Conservation (phyloP, 2,113 vertebrate genomes). For the Chauna torquata region DNA sequence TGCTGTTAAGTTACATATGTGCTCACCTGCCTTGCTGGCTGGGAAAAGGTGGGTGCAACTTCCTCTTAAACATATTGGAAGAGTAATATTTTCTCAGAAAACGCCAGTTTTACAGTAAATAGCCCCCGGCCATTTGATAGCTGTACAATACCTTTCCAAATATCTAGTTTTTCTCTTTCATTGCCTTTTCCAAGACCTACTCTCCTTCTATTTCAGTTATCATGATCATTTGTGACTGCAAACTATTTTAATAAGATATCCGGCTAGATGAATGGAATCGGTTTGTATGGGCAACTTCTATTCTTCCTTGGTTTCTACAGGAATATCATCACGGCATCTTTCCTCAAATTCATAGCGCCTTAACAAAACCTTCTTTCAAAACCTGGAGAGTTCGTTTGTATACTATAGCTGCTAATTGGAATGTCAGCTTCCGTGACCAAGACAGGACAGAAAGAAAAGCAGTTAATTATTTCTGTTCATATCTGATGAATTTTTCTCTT, state of each 20-base stretch:
- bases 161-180: background rate
- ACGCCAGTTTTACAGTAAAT: background rate
- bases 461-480: slow-evolving; percentile 81
- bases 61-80: background rate
- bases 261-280: slow-evolving; percentile 37
- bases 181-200: background rate
- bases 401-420: slow-evolving; percentile 77
- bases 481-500: slow-evolving; percentile 77
- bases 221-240: slow-evolving; percentile 51
- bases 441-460: slow-evolving; percentile 70
- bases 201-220: slow-evolving; percentile 18
- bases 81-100: background rate
- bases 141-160: background rate
- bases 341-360: slow-evolving; percentile 65
- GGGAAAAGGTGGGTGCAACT: background rate
- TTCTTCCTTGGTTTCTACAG: slow-evolving; percentile 62
- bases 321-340: slow-evolving; percentile 69
- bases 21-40: background rate
- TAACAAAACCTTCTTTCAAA: slow-evolving; percentile 71
- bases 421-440: slow-evolving; percentile 69
- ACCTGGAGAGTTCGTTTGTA: slow-evolving; percentile 43
- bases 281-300: slow-evolving; percentile 56
- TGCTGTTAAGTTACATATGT: background rate
- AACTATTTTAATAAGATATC: slow-evolving; percentile 79
- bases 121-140: background rate